Evolutionary conservation across 1,140 invertebrate species (phyloP), one percentile per base, ranked within the genome.

Genomic region (Eufriesea mexicana): DNA sequence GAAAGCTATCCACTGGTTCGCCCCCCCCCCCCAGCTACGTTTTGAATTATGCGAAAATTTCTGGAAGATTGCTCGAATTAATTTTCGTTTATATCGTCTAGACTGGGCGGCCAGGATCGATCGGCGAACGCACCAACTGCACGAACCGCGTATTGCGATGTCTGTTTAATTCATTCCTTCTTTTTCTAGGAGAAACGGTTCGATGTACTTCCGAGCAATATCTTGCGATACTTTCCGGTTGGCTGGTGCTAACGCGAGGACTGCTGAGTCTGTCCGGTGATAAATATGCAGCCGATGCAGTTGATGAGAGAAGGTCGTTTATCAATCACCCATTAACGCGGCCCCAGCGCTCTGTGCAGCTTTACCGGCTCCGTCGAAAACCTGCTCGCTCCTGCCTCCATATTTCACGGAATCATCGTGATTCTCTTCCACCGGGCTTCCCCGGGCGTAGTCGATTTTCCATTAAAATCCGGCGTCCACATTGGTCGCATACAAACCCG

Each of bases 321-420:
- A 89, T 89, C 88, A 89, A 89, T 89, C 88, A 89, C 47, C 88
- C 88, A 89, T 89, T 89, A 89, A 89, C 87, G 70, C 87, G 54
- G 68, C 77, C 86, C 83, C 79, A 82, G n/a, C 84, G 57, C 57
- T 42, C 47, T 47, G 59, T 45, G 70, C 74, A 83, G 84, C 81
- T 85, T 83, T 76, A 42, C 42, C 67, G 62, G 57, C 81, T 78
- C 70, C 84, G 78, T 72, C 61, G 84, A 89, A 89, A 89, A 89
- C 87, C 88, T 89, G 84, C 81, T 89, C 87, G 88, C 84, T 88
- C 59, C 75, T 85, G 87, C 79, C 76, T 74, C 88, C 88, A 89
- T 89, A 89, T 89, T 89, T 89, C 87, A 89, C 81, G 67, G 87
- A 85, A 89, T 89, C 88, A 89, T 89, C 87, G 87, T 68, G 78